Evolutionary conservation across 1,140 invertebrate species (phyloP).

Genomic region (Drosophila eugracilis): DNA sequence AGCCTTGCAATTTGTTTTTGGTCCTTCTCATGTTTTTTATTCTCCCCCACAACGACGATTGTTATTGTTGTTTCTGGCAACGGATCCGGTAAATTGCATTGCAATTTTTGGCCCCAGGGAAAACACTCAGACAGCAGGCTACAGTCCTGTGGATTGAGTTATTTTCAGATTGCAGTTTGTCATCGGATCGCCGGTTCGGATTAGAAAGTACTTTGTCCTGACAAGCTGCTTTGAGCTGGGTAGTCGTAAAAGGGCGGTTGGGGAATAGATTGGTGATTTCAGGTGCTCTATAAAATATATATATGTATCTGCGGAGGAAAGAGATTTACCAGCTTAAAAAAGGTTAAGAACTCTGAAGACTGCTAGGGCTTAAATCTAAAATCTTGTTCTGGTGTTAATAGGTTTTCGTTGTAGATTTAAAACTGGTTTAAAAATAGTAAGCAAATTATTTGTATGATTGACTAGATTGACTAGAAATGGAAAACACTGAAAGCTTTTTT

Average conservation of each 20-base stretch:
- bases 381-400: too few relatives aligned
- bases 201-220: conserved; percentile 38
- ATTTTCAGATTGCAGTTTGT: conserved; percentile 33
- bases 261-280: not conserved
- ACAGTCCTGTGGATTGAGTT: conserved; percentile 14
- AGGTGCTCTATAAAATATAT: too few relatives aligned
- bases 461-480: too few relatives aligned
- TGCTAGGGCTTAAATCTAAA: too few relatives aligned
- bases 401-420: too few relatives aligned
- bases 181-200: conserved; percentile 33
- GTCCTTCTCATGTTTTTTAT: conserved; percentile 31
- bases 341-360: too few relatives aligned
- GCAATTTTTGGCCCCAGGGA: conserved; percentile 40
- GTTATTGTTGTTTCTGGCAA: conserved; percentile 19
- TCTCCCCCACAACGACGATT: not conserved
- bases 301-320: too few relatives aligned
- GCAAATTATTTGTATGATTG: too few relatives aligned
- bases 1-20: conserved; percentile 62
- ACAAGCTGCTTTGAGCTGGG: conserved; percentile 5
- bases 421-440: too few relatives aligned
- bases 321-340: too few relatives aligned
- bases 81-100: conserved; percentile 53
- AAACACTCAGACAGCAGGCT: conserved; percentile 14
- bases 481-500: too few relatives aligned
- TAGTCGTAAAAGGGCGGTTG: not conserved